phyloP scores from a whole-genome alignment of 2,888 invertebrate genomes.

The Brenthis hecate region DNA sequence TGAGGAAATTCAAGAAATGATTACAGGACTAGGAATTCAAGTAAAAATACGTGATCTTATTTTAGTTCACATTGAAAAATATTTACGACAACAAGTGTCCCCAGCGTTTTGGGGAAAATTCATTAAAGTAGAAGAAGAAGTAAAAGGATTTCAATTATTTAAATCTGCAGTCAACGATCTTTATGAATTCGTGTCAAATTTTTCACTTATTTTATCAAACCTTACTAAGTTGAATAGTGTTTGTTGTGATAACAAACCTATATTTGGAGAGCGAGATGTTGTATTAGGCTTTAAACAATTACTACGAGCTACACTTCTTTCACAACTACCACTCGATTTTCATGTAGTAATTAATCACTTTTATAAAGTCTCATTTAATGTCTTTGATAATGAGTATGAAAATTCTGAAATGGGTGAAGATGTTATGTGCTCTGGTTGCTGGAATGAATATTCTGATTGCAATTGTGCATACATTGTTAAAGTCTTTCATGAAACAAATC shows the following conservation, averaged over 20 bases:
- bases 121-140: slow-evolving; percentile 73
- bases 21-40: slow-evolving; percentile 65
- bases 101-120: slow-evolving; percentile 87
- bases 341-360: slow-evolving; percentile 87
- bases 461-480: slow-evolving; percentile 85
- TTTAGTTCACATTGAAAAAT: slow-evolving; percentile 79
- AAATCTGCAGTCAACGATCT: slow-evolving; percentile 85
- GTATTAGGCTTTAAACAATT: slow-evolving; percentile 84
- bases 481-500: slow-evolving; percentile 90
- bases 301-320: slow-evolving; percentile 85
- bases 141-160: slow-evolving; percentile 85
- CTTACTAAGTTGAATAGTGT: slow-evolving; percentile 78
- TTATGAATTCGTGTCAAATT: slow-evolving; percentile 80
- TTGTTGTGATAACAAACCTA: slow-evolving; percentile 68
- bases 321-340: slow-evolving; percentile 87
- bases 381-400: slow-evolving; percentile 82
- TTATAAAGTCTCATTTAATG: slow-evolving; percentile 89
- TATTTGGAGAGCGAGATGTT: slow-evolving; percentile 81
- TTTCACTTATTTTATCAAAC: slow-evolving; percentile 79
- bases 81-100: slow-evolving; percentile 82
- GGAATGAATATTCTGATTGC: slow-evolving; percentile 81
- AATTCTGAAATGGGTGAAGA: slow-evolving; percentile 81
- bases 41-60: slow-evolving; percentile 70
- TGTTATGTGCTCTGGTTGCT: slow-evolving; percentile 88
- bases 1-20: slow-evolving; percentile 69